phyloP scores from a whole-genome alignment of 2,797 vertebrate genomes.

The Chaetodon trifasciatus region DNA sequence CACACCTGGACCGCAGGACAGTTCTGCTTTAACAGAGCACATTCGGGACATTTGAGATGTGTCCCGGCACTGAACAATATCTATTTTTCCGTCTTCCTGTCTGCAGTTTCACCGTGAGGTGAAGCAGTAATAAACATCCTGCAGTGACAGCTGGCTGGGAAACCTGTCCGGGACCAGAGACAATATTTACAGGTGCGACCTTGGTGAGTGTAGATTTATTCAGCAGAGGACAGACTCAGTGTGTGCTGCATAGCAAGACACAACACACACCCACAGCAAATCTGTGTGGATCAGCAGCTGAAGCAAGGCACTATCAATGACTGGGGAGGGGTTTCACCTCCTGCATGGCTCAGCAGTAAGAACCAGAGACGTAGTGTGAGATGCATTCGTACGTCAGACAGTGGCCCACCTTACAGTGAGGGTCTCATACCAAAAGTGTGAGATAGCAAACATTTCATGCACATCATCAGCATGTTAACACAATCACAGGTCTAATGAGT shows the following conservation, averaged over 20 bases:
- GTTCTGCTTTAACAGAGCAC: not conserved
- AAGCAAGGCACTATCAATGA: not conserved
- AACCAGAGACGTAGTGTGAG: too few species aligned
- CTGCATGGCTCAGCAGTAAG: not conserved
- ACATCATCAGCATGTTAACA: too few species aligned
- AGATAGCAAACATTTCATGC: too few species aligned
- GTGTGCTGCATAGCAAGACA: not conserved
- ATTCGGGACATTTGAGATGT: not conserved
- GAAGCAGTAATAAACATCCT: slow-evolving; percentile 16
- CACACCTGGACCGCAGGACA: not conserved
- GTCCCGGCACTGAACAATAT: not conserved
- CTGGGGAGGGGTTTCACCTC: not conserved
- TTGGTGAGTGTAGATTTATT: slow-evolving; percentile 37
- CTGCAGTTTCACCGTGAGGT: not conserved
- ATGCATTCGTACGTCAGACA: too few species aligned
- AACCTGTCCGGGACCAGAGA: not conserved
- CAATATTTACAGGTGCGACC: slow-evolving; percentile 50
- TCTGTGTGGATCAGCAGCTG: not conserved
- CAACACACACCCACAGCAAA: not conserved
- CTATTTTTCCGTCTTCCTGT: not conserved
- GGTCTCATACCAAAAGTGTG: too few species aligned
- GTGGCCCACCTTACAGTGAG: too few species aligned
- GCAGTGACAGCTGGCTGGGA: slow-evolving; percentile 23
- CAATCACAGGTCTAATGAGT: too few species aligned
- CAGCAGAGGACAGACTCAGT: not conserved